Evolutionary conservation across 2,113 vertebrate species (phyloP).

Genomic region (Cololabis saira): DNA sequence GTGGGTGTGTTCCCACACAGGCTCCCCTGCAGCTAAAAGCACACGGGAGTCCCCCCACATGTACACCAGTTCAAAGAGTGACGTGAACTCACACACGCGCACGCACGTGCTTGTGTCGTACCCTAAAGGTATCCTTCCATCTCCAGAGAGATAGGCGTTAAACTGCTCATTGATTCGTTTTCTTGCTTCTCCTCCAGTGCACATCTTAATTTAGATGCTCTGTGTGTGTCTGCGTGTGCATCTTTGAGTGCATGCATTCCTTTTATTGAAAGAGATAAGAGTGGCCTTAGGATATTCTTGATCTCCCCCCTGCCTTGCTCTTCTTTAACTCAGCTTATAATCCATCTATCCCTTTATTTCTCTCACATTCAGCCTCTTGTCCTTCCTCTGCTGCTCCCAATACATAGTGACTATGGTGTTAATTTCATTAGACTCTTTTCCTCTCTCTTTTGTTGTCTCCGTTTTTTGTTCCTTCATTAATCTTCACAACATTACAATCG

Average conservation of each 20-base stretch:
- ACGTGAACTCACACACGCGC: constrained; percentile 23
- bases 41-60: constrained; percentile 10
- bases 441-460: constrained; percentile 27
- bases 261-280: constrained; percentile 72
- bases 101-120: constrained; percentile 20
- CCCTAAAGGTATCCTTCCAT: constrained; percentile 42
- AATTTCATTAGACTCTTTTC: constrained; percentile 9
- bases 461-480: constrained; percentile 72
- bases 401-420: constrained; percentile 2
- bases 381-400: neutral
- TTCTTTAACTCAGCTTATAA: constrained; percentile 49
- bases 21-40: constrained; percentile 54
- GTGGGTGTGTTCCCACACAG: constrained; percentile 39
- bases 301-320: constrained; percentile 59
- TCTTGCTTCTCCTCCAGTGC: constrained; percentile 51
- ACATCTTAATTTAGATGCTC: constrained; percentile 50
- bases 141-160: constrained; percentile 43
- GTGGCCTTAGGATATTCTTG: constrained; percentile 62
- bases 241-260: constrained; percentile 44
- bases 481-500: constrained; percentile 70
- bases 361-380: constrained; percentile 21
- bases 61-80: constrained; percentile 16
- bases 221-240: constrained; percentile 31
- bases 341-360: constrained; percentile 56
- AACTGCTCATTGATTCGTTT: constrained; percentile 69